Conservation (phyloP, 2,113 vertebrate species). For the Porphyrio hochstetteri region DNA sequence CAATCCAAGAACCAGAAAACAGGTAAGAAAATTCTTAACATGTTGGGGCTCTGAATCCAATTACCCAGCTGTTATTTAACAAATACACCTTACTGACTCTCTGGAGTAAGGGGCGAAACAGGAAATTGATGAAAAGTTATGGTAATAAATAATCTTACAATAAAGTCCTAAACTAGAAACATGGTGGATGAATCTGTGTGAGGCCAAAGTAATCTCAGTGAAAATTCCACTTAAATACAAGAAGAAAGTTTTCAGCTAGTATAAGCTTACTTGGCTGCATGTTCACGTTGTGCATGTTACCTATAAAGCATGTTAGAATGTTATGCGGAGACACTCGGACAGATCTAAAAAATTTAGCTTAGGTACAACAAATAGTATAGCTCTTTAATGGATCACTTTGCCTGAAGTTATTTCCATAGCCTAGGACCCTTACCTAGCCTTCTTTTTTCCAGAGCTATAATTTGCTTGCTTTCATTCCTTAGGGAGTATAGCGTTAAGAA, state of each 20-base stretch:
- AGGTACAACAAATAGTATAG: not conserved
- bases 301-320: not conserved
- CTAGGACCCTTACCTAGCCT: not conserved
- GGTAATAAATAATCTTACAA: not conserved
- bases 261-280: not conserved
- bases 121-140: not conserved
- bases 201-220: not conserved
- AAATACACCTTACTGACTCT: not conserved
- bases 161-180: not conserved
- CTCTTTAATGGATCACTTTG: not conserved
- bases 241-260: not conserved
- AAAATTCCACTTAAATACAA: not conserved
- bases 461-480: not conserved
- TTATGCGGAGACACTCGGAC: not conserved
- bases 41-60: not conserved
- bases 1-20: not conserved
- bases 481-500: not conserved
- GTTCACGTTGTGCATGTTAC: not conserved
- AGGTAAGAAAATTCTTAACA: not conserved
- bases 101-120: not conserved
- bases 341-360: not conserved
- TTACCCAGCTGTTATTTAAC: not conserved
- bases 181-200: fast-evolving
- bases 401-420: not conserved
- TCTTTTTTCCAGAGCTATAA: not conserved